Evolutionary conservation across 1,140 invertebrate genomes (phyloP).

Genomic region (Pemphigus obesinymphae): DNA sequence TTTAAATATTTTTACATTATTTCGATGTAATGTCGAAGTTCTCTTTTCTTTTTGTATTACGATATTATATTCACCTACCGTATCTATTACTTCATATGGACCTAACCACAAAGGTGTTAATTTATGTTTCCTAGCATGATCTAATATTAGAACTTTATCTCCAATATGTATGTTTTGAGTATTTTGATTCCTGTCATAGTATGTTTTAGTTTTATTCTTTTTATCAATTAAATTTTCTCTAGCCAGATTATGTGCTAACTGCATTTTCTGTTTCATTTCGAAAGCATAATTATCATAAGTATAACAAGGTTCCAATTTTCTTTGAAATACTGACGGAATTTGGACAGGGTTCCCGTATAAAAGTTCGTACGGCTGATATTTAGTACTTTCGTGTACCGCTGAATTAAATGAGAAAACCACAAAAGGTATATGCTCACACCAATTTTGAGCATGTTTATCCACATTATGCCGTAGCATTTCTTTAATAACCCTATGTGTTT

Average conservation of each 20-base stretch:
- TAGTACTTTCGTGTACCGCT: background rate
- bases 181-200: background rate
- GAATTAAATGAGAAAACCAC: background rate
- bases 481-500: background rate
- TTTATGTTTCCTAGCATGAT: background rate
- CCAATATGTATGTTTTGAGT: background rate
- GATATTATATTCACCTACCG: background rate
- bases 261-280: background rate
- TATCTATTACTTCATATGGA: background rate
- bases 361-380: background rate
- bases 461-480: background rate
- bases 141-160: background rate
- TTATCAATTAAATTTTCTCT: background rate
- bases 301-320: background rate
- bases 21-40: background rate
- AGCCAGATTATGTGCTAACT: background rate
- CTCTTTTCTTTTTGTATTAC: background rate
- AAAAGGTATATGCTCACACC: background rate
- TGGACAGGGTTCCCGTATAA: background rate
- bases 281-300: background rate
- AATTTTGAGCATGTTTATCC: background rate
- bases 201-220: background rate
- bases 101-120: background rate
- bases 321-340: background rate
- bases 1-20: background rate